Base-by-base conservation (phyloP, 1,140 invertebrate species). In the Diabrotica undecimpunctata region DNA sequence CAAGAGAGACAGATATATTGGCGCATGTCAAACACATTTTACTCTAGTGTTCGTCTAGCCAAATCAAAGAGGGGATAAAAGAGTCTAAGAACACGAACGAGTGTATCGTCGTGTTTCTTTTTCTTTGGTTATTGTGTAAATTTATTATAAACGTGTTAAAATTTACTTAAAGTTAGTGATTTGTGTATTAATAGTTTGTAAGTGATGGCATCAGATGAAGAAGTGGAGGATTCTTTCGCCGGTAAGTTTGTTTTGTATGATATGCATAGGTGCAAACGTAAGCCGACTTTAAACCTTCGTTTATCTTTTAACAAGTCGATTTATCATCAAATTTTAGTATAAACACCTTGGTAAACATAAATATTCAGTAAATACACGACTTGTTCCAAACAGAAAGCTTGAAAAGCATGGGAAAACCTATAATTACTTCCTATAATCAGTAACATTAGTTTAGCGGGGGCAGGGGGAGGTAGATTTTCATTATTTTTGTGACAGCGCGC, bases 161-260 rank as follows among this genome's bases (percentile, higher is more conserved):
- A 38, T 25, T 39, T 36, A 37, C 12, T 13, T 11, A 59, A n/a
- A 10, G 39, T 25, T 14, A 39, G 11, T n/a, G 12, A 39, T 12
- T 50, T 12, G 36, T 13, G 9, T 12, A 38, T 37, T 11, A 10
- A 12, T 12, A 14, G 25, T 59, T 41, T 7, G 12, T 41, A 53
- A 38, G 41, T 46, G 37, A 90, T 91, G 89, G 89, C 88, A 75
- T 91, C 88, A 66, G 89, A 90, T 76, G 88, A 90, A 72, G 88
- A 90, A 82, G 83, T 90, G 73, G 89, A 90, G 74, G 89, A 89
- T 74, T 88, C 83, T 78, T 90, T 86, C 77, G 88, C 87, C 84
- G 89, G 89, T 91, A 84, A 89, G 86, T 79, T 76, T 69, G 66
- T 72, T 73, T 73, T 69, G 67, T 66, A 41, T 65, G 65, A 52